Base-by-base conservation (phyloP, 2,113 vertebrate genomes). In the Triplophysa rosa region DNA sequence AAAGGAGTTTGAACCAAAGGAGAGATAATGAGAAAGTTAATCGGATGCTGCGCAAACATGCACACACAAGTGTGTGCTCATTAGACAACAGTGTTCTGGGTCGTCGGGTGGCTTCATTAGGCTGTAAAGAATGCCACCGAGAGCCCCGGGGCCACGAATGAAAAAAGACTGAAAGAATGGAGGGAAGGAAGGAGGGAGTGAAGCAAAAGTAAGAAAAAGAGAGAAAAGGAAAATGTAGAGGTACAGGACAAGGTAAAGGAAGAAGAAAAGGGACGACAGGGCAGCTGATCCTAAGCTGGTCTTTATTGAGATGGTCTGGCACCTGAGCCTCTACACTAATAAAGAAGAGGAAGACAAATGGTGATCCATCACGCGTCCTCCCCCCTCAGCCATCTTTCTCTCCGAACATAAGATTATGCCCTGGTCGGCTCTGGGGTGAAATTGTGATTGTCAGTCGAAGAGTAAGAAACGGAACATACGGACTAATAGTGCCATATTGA, bases 231-330 rank as follows among this genome's bases (percentile, higher is more conserved):
- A 40, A 64, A 17, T 49, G 65, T 21, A 26, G 17, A 64, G 29
- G 66, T 54, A 49, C 5, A 66, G 54, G 23, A 80, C 82, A 82
- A 71, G 63, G 52, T 73, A 67, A 82, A 83, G 63, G 42, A 56
- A 45, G 80, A 76, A 23, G 61, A 54, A 68, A 1, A 67, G 26
- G 64, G 21, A 64, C 40, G 40, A 69, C 47, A 42, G 29, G 47
- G 21, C 3, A 23, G 23, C 40, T 23, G 77, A 72, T 68, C 61
- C 74, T 86, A 89, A 91, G 87, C 88, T 73, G 88, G 61, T 88
- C 87, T 91, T 89, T 92, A 90, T 90, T 90, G 88, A 89, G 83
- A 85, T 68, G 12, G 13, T 73, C 26, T 37, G 24, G 49, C 40
- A 29, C 67, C 61, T 58, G 58, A 77, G 49, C 74, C 61, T 73